phyloP scores from a whole-genome alignment of 2,888 invertebrate genomes.

The Lasioglossum villosulum region DNA sequence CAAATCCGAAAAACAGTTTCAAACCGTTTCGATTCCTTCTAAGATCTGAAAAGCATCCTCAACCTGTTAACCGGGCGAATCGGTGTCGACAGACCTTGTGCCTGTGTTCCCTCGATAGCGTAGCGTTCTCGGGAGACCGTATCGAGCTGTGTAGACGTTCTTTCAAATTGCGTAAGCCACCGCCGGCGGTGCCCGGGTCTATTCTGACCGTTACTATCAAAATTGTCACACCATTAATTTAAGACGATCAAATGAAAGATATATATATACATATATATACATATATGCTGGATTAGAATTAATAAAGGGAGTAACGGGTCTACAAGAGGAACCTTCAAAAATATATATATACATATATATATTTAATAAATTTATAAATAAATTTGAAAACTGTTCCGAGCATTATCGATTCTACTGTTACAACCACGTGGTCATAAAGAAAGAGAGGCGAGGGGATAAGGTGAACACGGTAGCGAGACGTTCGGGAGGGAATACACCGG shows the following conservation, averaged over 20 bases:
- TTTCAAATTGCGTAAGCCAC: not conserved
- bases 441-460: not conserved
- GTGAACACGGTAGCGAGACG: not conserved
- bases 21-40: not conserved
- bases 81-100: not conserved
- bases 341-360: not conserved
- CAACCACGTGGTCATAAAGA: not conserved
- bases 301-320: not conserved
- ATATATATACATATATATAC: not conserved
- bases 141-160: not conserved
- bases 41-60: not conserved
- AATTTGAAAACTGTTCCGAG: not conserved
- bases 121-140: not conserved
- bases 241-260: not conserved
- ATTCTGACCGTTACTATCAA: not conserved
- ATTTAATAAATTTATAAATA: not conserved
- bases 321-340: not conserved
- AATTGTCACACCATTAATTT: not conserved
- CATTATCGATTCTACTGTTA: not conserved
- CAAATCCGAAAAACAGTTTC: not conserved
- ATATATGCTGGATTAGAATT: not conserved
- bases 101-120: not conserved
- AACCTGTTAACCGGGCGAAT: conserved; percentile 1
- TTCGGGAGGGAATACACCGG: not conserved
- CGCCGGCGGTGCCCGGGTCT: not conserved